Evolutionary conservation across 2,113 vertebrate species (phyloP), one percentile per base, ranked within the genome.

Genomic region (Rhabdomys dilectus): DNA sequence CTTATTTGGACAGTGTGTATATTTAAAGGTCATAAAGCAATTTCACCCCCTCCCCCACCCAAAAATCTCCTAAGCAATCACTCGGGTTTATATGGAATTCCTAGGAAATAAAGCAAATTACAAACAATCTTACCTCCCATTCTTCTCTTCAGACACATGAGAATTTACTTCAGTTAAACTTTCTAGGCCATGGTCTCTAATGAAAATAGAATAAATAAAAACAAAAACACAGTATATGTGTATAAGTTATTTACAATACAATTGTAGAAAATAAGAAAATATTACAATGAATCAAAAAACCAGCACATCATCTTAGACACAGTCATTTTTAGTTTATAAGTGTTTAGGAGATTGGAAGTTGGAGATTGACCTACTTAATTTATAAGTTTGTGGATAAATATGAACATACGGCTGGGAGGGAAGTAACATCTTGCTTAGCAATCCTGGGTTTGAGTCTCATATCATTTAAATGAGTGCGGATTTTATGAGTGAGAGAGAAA

Each of bases 121-220:
- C 45, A 72, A 70, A 91, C 76, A 87, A 15, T 5, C 89, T 78
- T 97, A 93, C 85, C 34, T 97, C 98, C 95, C 62, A 97, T 97
- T 98, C 58, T 97, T 97, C 70, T 97, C 98, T 95, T 97, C 96
- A 96, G 96, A 91, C 39, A 81, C 39, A 89, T 56, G 77, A 91
- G 96, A 84, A 84, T 97, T 96, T 95, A 90, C 88, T 95, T 97
- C 95, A 93, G 26, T 93, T 86, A 97, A 70, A 85, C 96, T 96
- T 4, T 93, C 96, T 73, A 77, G n/a, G 48, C 96, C 62, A 88
- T 89, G 73, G 73, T 73, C 78, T 80, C 97, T 98, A 86, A 26
- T 10, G 77, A n/a, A 78, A 96, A 85, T 1, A 89, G 5, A 42
- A 58, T 17, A 58, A 29, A 62, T 10, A 62, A 16, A 64, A 58